These are phyloP conservation scores for Pipistrellus kuhlii DNA, from an alignment of 2,797 vertebrate genomes.

Conservation along the genomic window DNA sequence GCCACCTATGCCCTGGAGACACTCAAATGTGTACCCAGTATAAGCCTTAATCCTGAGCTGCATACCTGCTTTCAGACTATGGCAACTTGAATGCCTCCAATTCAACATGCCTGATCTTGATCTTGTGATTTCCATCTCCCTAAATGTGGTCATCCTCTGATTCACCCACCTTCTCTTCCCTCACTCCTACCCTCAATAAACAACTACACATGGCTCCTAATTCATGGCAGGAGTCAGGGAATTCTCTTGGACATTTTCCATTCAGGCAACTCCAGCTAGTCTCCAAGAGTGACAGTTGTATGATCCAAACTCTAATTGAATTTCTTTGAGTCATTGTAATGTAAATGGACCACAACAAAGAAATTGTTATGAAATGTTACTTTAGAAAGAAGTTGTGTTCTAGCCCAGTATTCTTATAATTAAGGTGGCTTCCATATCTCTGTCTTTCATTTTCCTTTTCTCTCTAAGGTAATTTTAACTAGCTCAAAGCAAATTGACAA, in stretches of 20 bases:
- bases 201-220: not conserved
- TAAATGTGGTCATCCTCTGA: not conserved
- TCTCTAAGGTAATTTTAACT: slow-evolving; percentile 89
- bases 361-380: not conserved
- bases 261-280: not conserved
- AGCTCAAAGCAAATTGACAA: slow-evolving; percentile 94
- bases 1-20: not conserved
- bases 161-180: not conserved
- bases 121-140: not conserved
- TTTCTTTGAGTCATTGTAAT: too few species aligned
- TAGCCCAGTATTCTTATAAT: not conserved
- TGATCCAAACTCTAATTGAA: too few species aligned
- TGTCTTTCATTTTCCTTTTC: slow-evolving; percentile 26
- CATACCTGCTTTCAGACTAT: not conserved
- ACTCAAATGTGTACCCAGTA: not conserved
- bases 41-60: not conserved
- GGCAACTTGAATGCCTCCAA: not conserved
- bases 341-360: slow-evolving; percentile 31
- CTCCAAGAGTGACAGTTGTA: too few species aligned
- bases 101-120: not conserved
- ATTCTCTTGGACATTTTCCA: not conserved
- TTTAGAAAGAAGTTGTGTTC: not conserved
- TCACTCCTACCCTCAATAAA: too few species aligned
- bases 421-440: not conserved
- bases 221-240: not conserved